Evolutionary conservation across 2,888 invertebrate genomes (phyloP).

Genomic region (Caprella mutica): DNA sequence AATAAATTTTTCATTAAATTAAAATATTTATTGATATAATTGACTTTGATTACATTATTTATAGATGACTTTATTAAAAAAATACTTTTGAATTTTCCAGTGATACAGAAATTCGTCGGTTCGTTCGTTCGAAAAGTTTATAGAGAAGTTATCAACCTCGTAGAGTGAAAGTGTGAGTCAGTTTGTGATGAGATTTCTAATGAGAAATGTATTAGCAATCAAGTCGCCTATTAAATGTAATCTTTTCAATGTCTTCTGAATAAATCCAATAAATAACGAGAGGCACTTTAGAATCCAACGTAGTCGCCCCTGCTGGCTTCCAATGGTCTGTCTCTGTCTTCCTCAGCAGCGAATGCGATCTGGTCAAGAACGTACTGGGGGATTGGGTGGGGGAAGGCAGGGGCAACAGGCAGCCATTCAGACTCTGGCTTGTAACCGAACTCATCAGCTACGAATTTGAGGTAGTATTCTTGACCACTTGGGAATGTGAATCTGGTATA

Average conservation of each 20-base stretch:
- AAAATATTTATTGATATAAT: neutral
- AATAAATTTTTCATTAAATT: no score
- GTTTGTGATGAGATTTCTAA: no score
- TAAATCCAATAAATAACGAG: no score
- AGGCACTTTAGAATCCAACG: slow-evolving; percentile 5
- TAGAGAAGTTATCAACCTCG: no score
- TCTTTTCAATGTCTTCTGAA: no score
- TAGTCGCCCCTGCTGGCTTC: slow-evolving; percentile 2
- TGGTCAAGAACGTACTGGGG: slow-evolving; percentile 16
- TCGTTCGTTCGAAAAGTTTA: no score
- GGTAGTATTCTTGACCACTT: slow-evolving; percentile 1
- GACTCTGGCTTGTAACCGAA: slow-evolving; percentile 6
- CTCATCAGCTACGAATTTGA: slow-evolving; percentile 8
- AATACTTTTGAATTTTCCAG: no score
- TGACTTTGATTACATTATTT: neutral
- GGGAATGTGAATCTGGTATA: slow-evolving; percentile 12
- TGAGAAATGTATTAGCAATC: no score
- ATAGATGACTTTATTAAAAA: no score
- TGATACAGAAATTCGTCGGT: no score
- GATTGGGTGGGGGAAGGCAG: slow-evolving; percentile 14
- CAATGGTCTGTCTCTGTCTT: slow-evolving; percentile 4
- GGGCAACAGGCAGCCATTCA: slow-evolving; percentile 6
- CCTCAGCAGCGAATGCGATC: slow-evolving; percentile 15
- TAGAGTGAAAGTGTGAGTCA: no score
- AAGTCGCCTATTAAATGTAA: no score